Base-by-base conservation (phyloP, 30 jellyfish, hydroid and myxozoan species). In the Turritopsis dohrnii region DNA sequence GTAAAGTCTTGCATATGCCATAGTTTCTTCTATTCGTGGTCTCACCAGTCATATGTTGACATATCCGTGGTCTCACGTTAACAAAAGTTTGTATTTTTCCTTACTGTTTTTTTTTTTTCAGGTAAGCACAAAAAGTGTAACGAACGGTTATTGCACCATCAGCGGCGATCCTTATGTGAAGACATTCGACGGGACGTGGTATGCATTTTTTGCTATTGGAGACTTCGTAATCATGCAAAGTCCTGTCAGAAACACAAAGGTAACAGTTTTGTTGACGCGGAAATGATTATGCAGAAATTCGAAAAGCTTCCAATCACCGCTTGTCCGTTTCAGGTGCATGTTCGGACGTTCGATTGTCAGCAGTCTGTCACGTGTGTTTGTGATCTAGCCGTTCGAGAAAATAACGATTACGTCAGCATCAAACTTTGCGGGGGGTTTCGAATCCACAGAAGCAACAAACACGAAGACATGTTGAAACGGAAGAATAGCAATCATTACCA, bases 331-430 rank as follows among this genome's bases (percentile, higher is more conserved):
- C 20, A 85, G 93, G 87, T 85, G 22, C 93, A 85, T 76, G 87
- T 85, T 52, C 83, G 93, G 22, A 85, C 93, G 31, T 74, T 74
- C 21, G 65, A 74, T 9, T 74, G 83, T 74, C 54, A 65, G 79
- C 86, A 52, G 21, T 1, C 79, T 17, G 93, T 60, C 21, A 76
- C 88, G 16, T 85, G 93, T 29, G 79, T 75, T 60, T 85, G 93
- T 71, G 93, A 81, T 7, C 21, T 85, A 16, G 93, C 88, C 9
- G 93, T 83, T 16, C 66, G 27, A 76, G 93, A 85, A 41, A 54
- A 54, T 26, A 52, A 85, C 69, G 88, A 85, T 71, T 75, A 54
- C 66, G 77, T 85, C 30, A 71, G 71, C 60, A 84, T 29, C 69
- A 41, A 41, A 41, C 52, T 76, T 54, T 23, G 71, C 5, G 89